Conservation (phyloP, 2,888 invertebrate species). For the Cataglyphis altisquamis region DNA sequence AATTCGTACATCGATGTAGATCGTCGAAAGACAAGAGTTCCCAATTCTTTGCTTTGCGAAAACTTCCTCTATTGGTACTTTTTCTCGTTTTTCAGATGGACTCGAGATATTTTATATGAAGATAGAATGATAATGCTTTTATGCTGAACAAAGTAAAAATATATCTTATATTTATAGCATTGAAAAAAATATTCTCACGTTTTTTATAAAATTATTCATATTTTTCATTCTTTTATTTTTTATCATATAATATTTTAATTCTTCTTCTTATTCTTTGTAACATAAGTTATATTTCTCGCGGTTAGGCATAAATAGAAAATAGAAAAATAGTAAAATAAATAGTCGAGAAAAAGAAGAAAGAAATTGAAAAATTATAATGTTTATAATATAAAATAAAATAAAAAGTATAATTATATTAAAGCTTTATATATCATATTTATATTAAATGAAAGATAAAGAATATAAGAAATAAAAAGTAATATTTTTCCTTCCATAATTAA, state of each 20-base stretch:
- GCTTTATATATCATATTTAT: background rate
- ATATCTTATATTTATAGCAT: background rate
- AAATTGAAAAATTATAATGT: background rate
- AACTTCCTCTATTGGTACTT: conserved; percentile 23
- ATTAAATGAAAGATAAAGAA: background rate
- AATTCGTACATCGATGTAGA: conserved; percentile 45
- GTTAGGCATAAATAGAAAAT: background rate
- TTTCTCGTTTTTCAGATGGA: background rate
- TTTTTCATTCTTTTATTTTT: background rate
- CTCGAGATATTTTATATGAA: conserved; percentile 27
- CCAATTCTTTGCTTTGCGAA: conserved; percentile 40
- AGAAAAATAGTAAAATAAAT: background rate
- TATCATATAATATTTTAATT: background rate
- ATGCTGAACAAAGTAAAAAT: background rate
- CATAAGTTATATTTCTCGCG: background rate
- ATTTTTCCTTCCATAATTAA: background rate
- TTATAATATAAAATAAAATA: background rate
- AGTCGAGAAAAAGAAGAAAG: background rate
- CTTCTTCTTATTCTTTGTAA: conserved; percentile 5
- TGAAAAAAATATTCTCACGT: background rate
- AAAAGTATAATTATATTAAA: background rate
- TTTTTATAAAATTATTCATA: background rate
- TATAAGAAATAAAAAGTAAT: background rate
- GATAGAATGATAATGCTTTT: conserved; percentile 10
- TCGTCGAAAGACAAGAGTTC: conserved; percentile 50